Evolutionary conservation across 2,888 invertebrate genomes (phyloP).

Genomic region (Leptopterna dolabrata): DNA sequence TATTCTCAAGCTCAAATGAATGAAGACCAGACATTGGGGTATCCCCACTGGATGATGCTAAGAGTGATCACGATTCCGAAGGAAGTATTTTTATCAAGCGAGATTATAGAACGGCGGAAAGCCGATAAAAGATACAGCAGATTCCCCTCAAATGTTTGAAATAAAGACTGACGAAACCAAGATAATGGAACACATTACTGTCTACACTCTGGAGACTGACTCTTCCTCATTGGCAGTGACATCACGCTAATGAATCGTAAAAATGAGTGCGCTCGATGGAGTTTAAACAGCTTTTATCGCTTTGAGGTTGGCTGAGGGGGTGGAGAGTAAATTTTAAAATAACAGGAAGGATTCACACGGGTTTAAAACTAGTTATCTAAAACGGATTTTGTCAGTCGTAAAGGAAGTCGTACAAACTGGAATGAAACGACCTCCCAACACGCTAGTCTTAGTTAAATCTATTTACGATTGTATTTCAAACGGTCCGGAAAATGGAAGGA

Average conservation of each 20-base stretch:
- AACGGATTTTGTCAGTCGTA: neutral
- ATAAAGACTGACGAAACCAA: neutral
- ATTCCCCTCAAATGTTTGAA: neutral
- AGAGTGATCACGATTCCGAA: neutral
- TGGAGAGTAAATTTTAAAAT: neutral
- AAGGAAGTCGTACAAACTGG: neutral
- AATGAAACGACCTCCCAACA: neutral
- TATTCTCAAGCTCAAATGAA: too few relatives aligned
- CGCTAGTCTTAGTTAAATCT: neutral
- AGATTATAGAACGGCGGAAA: neutral
- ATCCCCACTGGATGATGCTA: too few relatives aligned
- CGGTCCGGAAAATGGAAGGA: too few relatives aligned
- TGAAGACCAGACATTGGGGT: too few relatives aligned
- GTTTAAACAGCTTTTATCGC: neutral
- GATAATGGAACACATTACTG: too few relatives aligned
- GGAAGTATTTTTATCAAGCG: neutral
- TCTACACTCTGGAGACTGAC: too few relatives aligned
- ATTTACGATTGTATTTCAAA: too few relatives aligned
- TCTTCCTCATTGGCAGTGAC: neutral
- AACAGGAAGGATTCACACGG: neutral
- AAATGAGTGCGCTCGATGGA: neutral
- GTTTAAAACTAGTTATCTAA: neutral
- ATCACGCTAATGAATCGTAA: neutral
- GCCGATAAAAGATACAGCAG: neutral
- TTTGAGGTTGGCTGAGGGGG: neutral